Percentiles rank a stretch among this genome's conserved stretches.
phyloP scores from a whole-genome alignment of 2,888 invertebrate genomes.

The Tanypteryx hageni region DNA sequence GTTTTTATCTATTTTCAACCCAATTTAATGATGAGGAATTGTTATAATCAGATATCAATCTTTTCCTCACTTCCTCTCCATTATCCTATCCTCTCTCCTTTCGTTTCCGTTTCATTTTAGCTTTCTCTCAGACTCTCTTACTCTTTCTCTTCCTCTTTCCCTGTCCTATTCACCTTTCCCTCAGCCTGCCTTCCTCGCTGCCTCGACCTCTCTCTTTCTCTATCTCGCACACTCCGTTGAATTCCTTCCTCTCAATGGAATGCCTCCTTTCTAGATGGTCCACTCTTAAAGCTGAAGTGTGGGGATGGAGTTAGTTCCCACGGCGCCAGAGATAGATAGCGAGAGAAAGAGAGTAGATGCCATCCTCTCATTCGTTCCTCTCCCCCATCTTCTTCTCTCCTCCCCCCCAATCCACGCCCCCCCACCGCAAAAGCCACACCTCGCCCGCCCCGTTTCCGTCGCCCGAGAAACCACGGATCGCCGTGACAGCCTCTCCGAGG shows the following conservation, averaged over 20 bases:
- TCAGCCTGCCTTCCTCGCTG: background rate
- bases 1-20: too few species aligned
- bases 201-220: background rate
- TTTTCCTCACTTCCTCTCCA: too few species aligned
- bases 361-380: background rate
- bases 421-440: constrained; percentile 57
- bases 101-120: background rate
- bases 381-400: background rate
- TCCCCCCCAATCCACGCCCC: background rate
- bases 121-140: background rate
- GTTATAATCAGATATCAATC: too few species aligned
- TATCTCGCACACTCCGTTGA: background rate
- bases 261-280: constrained; percentile 13
- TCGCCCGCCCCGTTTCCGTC: constrained; percentile 23
- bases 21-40: too few species aligned
- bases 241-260: constrained; percentile 51
- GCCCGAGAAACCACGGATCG: constrained; percentile 28
- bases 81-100: background rate
- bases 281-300: constrained; percentile 28
- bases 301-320: constrained; percentile 35
- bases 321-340: background rate
- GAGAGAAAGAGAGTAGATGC: background rate
- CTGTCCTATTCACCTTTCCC: background rate
- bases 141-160: background rate
- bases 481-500: constrained; percentile 44